Conservation (phyloP, 1,140 invertebrate genomes). For the Heliconius hermathena region DNA sequence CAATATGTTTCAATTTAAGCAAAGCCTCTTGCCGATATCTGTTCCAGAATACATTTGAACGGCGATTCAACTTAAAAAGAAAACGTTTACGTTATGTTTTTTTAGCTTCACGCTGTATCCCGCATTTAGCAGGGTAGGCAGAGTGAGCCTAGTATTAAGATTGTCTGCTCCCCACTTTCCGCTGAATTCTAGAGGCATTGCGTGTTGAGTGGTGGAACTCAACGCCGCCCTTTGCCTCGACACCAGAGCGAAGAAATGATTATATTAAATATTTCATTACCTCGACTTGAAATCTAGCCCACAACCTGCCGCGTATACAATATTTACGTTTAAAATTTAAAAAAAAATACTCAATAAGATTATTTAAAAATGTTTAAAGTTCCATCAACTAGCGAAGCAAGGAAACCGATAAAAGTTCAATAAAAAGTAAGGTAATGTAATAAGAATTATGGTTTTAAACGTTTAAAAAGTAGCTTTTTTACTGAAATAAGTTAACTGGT, state of each 20-base stretch:
- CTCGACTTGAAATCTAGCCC: too few relatives aligned
- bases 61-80: neutral
- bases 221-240: too few relatives aligned
- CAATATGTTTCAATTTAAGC: constrained; percentile 78
- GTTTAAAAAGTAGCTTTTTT: neutral
- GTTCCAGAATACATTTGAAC: constrained; percentile 41
- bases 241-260: too few relatives aligned
- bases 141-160: too few relatives aligned
- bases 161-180: too few relatives aligned
- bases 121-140: too few relatives aligned
- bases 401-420: neutral
- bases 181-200: too few relatives aligned
- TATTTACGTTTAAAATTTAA: neutral
- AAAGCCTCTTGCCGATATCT: constrained; percentile 75
- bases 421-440: constrained; percentile 7
- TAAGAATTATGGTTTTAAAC: neutral
- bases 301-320: too few relatives aligned
- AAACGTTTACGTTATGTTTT: neutral
- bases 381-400: neutral
- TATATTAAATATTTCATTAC: neutral
- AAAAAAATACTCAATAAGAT: neutral
- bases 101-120: too few relatives aligned
- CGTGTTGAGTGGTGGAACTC: too few relatives aligned
- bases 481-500: neutral
- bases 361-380: neutral